Evolutionary conservation across 2,797 vertebrate species (phyloP), one percentile per base, ranked within the genome.

Genomic region (Danio tinwini): DNA sequence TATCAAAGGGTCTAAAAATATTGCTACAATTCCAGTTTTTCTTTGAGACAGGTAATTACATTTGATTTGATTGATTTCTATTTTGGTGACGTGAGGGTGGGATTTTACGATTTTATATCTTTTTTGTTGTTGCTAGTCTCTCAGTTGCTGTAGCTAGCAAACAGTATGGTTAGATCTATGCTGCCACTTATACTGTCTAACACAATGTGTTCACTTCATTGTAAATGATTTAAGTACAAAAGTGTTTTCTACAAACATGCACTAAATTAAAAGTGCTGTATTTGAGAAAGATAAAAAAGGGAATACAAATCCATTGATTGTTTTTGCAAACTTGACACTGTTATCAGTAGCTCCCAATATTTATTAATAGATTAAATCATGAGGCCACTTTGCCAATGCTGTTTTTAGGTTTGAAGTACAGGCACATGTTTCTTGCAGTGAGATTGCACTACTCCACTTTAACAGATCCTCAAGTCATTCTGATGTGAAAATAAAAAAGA

Each of bases 391-490:
- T 5, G 9, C 49, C 10, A 61, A 12, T 39, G 4, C 14, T 39
- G 21, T 52, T 69, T 39, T 61, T 61, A 61, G 42, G 49, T 5
- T 52, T 68, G 7, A 74, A 64, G 37, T 16, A 59, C 4, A 45
- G 29, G 12, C 1, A n/a, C 45, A 59, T 14, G 6, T 50, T 50
- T 10, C 5, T 21, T 49, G 45, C 58, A 19, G 29, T 19, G 16
- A 40, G 16, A 40, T 50, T 53, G 47, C 17, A 4, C 42, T 55
- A 62, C 16, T 68, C 56, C 16, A 75, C 17, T 75, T 39, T 17
- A 44, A 42, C 62, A 64, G 62, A 74, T 29, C 29, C 29, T 49
- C 50, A 47, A 17, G 10, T 67, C 19, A 56, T 76, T 68, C 75
- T 68, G 70, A 58, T 72, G 10, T 58, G 21, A 77, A 59, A 50